Evolutionary conservation across 2,113 vertebrate species (phyloP).

Genomic region (Potamarius usumacintae): DNA sequence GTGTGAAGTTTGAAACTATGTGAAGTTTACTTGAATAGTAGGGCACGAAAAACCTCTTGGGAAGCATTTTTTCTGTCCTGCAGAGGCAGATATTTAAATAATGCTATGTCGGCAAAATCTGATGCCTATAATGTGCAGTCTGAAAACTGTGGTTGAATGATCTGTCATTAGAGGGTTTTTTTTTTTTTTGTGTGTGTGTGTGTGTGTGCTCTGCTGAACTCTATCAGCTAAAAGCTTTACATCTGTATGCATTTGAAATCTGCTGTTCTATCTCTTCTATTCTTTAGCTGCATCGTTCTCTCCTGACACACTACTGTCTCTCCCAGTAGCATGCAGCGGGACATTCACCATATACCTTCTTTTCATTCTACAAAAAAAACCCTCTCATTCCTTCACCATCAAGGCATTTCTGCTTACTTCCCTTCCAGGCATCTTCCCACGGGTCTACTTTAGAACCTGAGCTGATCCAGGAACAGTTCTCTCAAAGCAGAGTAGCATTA

Average conservation of each 20-base stretch:
- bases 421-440: slow-evolving; percentile 10
- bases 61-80: background rate
- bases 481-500: background rate
- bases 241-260: background rate
- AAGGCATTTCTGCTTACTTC: background rate
- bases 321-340: background rate
- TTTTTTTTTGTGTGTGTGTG: too few species aligned
- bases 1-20: background rate
- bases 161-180: background rate
- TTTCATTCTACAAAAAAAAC: background rate
- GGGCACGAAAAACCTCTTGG: background rate
- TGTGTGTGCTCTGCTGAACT: background rate
- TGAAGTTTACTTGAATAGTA: background rate
- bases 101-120: slow-evolving; percentile 10
- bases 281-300: background rate
- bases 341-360: background rate
- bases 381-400: background rate
- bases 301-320: background rate
- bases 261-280: background rate
- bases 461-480: slow-evolving; percentile 32
- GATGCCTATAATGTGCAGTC: slow-evolving; percentile 10
- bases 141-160: slow-evolving; percentile 8
- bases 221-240: slow-evolving; percentile 16
- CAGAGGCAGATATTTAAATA: slow-evolving; percentile 15
- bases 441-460: slow-evolving; percentile 13